Evolutionary conservation across 2,113 vertebrate species (phyloP), one percentile per base, ranked within the genome.

Genomic region (Cnemophilus loriae): DNA sequence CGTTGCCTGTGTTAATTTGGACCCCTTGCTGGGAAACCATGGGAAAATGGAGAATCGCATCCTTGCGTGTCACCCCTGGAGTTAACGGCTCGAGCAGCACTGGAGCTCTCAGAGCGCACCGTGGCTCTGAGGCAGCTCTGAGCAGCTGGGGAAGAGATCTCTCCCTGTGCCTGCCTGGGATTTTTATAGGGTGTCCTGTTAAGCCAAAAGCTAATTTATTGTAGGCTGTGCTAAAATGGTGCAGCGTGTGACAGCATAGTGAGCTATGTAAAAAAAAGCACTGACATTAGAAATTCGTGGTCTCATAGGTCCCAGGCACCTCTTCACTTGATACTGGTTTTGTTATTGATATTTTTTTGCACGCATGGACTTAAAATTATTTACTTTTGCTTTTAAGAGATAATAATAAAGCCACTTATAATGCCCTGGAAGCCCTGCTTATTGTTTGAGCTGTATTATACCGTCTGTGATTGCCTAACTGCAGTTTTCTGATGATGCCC

Each of bases 21-120:
- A 94, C 83, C 28, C 86, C 89, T 86, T 96, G 90, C 87, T 97
- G 93, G 95, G 89, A 97, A 96, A 69, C 75, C 81, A 91, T 89
- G 89, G 96, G 95, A 90, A 94, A 95, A 87, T 91, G 94, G 95
- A 77, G 94, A 93, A 96, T 74, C 0, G 4, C 83, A 74, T 90
- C 67, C 61, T 90, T 89, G 76, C 1, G 1, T 93, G 86, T 96
- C 89, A 90, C 63, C 59, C 73, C 85, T 81, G 65, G 60, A 89
- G 69, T 92, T n/a, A 94, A 83, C 52, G 20, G 79, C 21, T 80
- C 6, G 27, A 50, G 85, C 88, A 91, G 85, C 1, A 2, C 70
- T 21, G 4, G 60, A 33, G 78, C 70, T 70, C 74, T 84, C 0
- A 0, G 63, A 73, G 52, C 4, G 3, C 64, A 2, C 56, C 4